Conservation (phyloP, 1,140 invertebrate genomes). For the Aphelenchoides fujianensis region DNA sequence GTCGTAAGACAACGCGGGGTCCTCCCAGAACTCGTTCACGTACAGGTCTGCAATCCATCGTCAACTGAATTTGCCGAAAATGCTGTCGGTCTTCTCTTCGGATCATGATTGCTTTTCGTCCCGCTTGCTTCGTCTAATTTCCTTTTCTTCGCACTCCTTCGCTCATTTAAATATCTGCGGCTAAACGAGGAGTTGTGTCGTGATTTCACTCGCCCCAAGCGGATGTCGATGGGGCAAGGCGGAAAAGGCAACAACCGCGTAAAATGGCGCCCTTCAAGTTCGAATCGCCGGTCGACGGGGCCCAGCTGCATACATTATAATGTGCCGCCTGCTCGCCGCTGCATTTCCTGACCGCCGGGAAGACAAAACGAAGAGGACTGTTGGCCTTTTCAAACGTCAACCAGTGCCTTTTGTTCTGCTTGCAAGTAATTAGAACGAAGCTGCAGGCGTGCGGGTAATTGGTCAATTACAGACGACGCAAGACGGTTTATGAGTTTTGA, state of each 20-base stretch:
- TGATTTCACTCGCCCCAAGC: neutral
- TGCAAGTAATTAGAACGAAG: too few species aligned
- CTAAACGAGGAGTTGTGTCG: too few species aligned
- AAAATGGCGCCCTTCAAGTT: neutral
- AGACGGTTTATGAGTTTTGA: too few species aligned
- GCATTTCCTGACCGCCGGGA: too few species aligned
- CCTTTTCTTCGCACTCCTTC: neutral
- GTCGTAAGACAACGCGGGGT: slow-evolving; percentile 56
- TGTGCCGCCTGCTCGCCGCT: neutral
- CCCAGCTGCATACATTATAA: slow-evolving; percentile 6
- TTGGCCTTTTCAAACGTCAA: too few species aligned
- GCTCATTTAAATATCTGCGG: neutral
- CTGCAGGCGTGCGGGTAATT: too few species aligned
- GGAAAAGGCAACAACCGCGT: neutral
- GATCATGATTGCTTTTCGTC: neutral
- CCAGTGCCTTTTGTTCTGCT: too few species aligned
- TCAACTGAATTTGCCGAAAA: neutral
- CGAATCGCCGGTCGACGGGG: neutral
- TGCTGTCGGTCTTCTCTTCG: too few species aligned
- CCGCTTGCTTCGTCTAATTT: neutral
- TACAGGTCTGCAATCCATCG: slow-evolving; percentile 54
- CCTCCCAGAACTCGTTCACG: slow-evolving; percentile 62
- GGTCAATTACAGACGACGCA: too few species aligned
- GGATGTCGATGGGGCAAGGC: neutral
- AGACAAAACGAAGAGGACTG: too few species aligned